A percentile compares a stretch with the other conserved stretches of the same genome.
These are phyloP conservation scores for Lottia gigantea DNA, from an alignment of 2,888 invertebrate species.

Conservation along the genomic window DNA sequence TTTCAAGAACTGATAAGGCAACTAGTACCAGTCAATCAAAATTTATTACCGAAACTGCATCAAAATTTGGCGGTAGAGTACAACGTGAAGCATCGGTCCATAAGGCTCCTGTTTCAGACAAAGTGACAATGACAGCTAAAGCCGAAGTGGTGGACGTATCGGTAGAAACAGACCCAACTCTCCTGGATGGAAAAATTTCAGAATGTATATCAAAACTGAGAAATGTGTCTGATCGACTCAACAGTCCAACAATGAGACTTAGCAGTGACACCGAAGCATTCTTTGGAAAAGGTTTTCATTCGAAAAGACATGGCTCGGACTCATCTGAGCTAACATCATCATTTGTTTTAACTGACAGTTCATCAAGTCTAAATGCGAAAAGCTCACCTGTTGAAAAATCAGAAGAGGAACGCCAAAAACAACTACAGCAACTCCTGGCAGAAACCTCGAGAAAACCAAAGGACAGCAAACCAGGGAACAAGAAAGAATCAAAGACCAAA, in stretches of 20 bases:
- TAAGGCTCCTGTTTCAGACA: slow-evolving; percentile 28
- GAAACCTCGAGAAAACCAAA: slow-evolving; percentile 40
- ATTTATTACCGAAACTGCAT: slow-evolving; percentile 28
- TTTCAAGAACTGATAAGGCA: slow-evolving; percentile 52
- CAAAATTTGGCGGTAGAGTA: slow-evolving; percentile 25
- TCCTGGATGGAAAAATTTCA: slow-evolving; percentile 59
- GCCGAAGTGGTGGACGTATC: slow-evolving; percentile 40
- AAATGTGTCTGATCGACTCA: slow-evolving; percentile 60
- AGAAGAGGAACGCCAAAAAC: slow-evolving; percentile 42
- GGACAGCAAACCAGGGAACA: slow-evolving; percentile 26
- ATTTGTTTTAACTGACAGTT: neutral
- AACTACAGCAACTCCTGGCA: slow-evolving; percentile 40
- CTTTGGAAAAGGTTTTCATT: slow-evolving; percentile 22
- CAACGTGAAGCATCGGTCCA: slow-evolving; percentile 1
- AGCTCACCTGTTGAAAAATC: neutral
- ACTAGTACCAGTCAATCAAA: slow-evolving; percentile 46
- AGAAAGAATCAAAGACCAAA: neutral
- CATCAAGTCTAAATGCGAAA: neutral
- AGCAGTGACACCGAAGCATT: slow-evolving; percentile 20
- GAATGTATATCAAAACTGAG: slow-evolving; percentile 64
- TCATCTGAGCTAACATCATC: slow-evolving; percentile 14
- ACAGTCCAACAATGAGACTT: slow-evolving; percentile 49
- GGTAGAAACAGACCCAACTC: slow-evolving; percentile 46
- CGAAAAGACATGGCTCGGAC: slow-evolving; percentile 13
- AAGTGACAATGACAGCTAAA: slow-evolving; percentile 38